A percentile compares a stretch with the other conserved stretches of the same genome.
These are phyloP conservation scores for Heptranchias perlo DNA, from an alignment of 2,113 vertebrate genomes.

Conservation along the genomic window DNA sequence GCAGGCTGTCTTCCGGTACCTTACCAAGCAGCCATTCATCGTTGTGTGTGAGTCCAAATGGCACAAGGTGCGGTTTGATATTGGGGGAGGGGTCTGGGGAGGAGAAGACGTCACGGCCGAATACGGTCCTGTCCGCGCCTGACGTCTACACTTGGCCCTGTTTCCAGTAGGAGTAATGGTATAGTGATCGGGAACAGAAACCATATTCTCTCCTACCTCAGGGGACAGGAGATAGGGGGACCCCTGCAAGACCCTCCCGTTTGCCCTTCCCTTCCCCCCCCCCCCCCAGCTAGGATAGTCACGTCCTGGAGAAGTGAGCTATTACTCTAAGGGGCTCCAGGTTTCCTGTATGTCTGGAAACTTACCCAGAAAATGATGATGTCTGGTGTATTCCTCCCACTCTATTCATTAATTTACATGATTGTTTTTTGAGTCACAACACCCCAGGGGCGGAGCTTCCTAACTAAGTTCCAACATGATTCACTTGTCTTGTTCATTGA, in stretches of 20 bases:
- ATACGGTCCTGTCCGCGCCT: too few species aligned
- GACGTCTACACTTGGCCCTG: not conserved
- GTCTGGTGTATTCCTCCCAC: not conserved
- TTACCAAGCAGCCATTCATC: not conserved
- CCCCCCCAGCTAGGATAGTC: not conserved
- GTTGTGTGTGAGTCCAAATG: too few species aligned
- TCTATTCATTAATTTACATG: not conserved
- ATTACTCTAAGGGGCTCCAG: too few species aligned
- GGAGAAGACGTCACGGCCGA: not conserved
- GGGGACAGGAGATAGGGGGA: too few species aligned
- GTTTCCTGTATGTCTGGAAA: not conserved
- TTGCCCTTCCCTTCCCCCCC: not conserved
- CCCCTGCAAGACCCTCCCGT: not conserved
- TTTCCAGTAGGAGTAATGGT: not conserved
- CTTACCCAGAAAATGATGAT: not conserved
- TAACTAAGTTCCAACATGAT: not conserved
- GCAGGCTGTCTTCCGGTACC: not conserved
- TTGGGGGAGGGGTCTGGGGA: not conserved
- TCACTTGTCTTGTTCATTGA: not conserved
- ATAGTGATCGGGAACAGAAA: not conserved
- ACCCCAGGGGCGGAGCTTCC: too few species aligned
- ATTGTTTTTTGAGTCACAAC: too few species aligned
- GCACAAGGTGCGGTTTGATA: not conserved
- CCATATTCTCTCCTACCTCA: not conserved
- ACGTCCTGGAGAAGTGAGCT: not conserved